phyloP scores from a whole-genome alignment of 2,888 invertebrate species.

The Drosophila nigritarsus region DNA sequence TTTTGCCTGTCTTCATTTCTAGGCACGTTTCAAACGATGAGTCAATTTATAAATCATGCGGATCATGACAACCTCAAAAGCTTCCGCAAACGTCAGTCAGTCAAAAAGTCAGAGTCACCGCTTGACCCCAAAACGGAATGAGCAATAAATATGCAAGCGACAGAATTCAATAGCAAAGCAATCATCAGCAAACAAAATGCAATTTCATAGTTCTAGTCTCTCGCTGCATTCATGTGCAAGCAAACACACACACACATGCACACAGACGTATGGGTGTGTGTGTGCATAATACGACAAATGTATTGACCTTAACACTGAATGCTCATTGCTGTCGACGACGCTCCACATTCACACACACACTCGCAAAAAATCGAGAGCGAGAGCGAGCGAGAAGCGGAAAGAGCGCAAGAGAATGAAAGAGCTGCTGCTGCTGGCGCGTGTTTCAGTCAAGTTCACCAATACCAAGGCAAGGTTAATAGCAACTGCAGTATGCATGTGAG shows the following conservation, averaged over 20 bases:
- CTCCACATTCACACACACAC: conserved; percentile 42
- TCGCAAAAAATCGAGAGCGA: conserved; percentile 8
- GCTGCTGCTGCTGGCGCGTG: conserved; percentile 44
- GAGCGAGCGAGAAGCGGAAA: conserved; percentile 26
- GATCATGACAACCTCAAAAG: conserved; percentile 17
- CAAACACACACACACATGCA: not conserved
- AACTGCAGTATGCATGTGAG: conserved; percentile 14
- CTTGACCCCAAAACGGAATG: conserved; percentile 51
- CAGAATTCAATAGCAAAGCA: conserved; percentile 66
- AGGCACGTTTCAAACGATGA: conserved; percentile 35
- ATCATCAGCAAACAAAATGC: conserved; percentile 66
- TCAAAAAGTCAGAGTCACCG: conserved; percentile 33
- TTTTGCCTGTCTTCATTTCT: not conserved
- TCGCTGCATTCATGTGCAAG: conserved; percentile 14
- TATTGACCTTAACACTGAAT: conserved; percentile 83
- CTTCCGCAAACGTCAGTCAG: conserved; percentile 67
- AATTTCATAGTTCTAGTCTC: conserved; percentile 52
- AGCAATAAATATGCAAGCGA: conserved; percentile 48
- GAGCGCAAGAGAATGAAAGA: conserved; percentile 29
- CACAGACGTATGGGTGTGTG: not conserved
- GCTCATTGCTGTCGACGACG: conserved; percentile 43
- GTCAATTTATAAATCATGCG: conserved; percentile 33
- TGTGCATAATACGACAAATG: conserved; percentile 47
- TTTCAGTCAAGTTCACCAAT: conserved; percentile 79
- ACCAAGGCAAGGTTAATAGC: conserved; percentile 61